phyloP scores from a whole-genome alignment of 2,888 invertebrate species.

The Oconnorella tubifera region DNA sequence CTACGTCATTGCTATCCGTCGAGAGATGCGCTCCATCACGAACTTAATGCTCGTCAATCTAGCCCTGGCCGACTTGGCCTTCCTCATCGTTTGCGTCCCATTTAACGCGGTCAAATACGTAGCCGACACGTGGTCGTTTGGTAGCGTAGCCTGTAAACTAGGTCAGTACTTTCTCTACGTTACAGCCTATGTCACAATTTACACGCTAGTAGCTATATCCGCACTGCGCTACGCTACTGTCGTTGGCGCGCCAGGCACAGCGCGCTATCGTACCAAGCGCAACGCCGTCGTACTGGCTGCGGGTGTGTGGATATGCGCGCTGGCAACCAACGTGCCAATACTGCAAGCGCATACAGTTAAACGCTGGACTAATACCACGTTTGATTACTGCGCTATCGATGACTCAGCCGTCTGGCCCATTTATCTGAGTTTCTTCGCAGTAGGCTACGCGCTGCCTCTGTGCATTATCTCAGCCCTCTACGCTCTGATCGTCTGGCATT shows the following conservation, averaged over 20 bases:
- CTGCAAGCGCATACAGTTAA: constrained; percentile 22
- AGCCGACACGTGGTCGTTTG: constrained; percentile 24
- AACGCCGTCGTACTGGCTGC: constrained; percentile 22
- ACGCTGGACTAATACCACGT: too few species aligned
- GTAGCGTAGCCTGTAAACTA: constrained; percentile 22
- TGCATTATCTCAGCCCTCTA: constrained; percentile 24
- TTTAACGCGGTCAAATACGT: constrained; percentile 22
- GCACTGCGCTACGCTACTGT: constrained; percentile 23
- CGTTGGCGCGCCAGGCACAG: constrained; percentile 8
- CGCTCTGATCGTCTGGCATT: constrained; percentile 17
- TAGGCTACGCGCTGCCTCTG: constrained; percentile 28
- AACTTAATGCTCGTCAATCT: constrained; percentile 23
- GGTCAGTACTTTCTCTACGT: too few species aligned
- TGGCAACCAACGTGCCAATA: constrained; percentile 16
- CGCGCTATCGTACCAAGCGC: constrained; percentile 17
- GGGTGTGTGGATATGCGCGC: constrained; percentile 23
- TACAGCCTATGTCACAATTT: too few species aligned
- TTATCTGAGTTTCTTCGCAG: constrained; percentile 24
- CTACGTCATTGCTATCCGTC: constrained; percentile 18
- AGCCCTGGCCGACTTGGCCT: constrained; percentile 19
- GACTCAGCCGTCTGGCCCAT: constrained; percentile 12
- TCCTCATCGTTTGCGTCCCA: constrained; percentile 22
- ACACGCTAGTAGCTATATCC: too few species aligned
- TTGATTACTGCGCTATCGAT: constrained; percentile 18
- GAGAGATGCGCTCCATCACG: constrained; percentile 17